Base-by-base conservation (phyloP, 2,113 vertebrate species). In the Notiomystis cincta region DNA sequence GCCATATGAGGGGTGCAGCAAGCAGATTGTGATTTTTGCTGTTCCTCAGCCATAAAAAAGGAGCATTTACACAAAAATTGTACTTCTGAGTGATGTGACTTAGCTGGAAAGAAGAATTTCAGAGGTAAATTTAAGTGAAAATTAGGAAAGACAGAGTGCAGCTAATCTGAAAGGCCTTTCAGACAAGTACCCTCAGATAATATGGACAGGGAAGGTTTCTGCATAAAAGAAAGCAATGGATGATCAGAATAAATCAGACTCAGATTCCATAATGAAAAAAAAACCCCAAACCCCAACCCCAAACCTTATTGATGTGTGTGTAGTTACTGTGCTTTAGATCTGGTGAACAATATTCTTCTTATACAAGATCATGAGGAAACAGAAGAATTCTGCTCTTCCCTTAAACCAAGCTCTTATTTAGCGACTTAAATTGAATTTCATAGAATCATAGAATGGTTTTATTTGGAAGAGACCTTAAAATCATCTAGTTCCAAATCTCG, bases 1-100 rank as follows among this genome's bases (percentile, higher is more conserved):
- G 12, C 33, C 20, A 4, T 3, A 2, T 0, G 2, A 79, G 25
- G 3, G 51, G 20, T 4, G 6, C 5, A 28, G 47, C 61, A 45
- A 75, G 14, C 6, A 28, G 23, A 15, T 33, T 4, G 21, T 0
- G 1, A 4, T 16, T 62, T 33, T 66, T 44, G 9, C 28, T 66
- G 10, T 11, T 69, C 47, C 27, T 87, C 24, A 25, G 4, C 27
- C 6, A 10, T 54, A 9, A 64, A 64, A 64, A 50, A 70, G 20
- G 56, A 58, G 12, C 5, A 5, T 67, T 94, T 71, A 33, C 38
- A 19, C 4, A 8, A 17, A 23, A 47, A 47, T 54, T 92, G 71
- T 51, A 35, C 22, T 69, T 80, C 8, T 42, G 10, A 82, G 23
- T 67, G 38, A 44, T 62, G 30, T 71, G 44, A 47, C 12, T 78